Conservation (phyloP, 2,797 vertebrate species). For the Carcharodon carcharias region DNA sequence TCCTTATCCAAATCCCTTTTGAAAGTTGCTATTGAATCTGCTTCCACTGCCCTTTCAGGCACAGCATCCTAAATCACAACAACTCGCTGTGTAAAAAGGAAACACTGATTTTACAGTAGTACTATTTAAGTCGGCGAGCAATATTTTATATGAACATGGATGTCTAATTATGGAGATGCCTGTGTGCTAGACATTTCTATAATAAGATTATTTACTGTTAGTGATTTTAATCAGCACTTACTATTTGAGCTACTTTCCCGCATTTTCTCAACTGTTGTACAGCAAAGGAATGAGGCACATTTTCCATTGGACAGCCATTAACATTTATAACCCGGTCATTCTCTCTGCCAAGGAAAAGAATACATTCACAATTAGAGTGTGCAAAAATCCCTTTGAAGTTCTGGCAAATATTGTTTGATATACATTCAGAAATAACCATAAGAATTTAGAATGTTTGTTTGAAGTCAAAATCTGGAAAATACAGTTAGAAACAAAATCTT, state of each 20-base stretch:
- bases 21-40: neutral
- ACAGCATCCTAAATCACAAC: neutral
- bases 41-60: neutral
- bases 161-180: no score
- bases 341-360: slow-evolving; percentile 61
- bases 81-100: neutral
- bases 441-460: neutral
- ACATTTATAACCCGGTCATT: slow-evolving; percentile 86
- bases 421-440: neutral
- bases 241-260: slow-evolving; percentile 89
- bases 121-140: neutral
- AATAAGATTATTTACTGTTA: neutral
- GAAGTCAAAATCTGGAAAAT: neutral
- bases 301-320: slow-evolving; percentile 82
- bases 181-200: neutral
- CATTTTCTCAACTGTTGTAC: slow-evolving; percentile 92
- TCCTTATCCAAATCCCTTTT: neutral
- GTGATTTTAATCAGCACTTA: slow-evolving; percentile 62
- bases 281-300: slow-evolving; percentile 80
- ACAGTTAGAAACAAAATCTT: neutral
- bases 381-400: neutral
- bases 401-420: neutral
- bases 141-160: neutral
- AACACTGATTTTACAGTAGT: neutral
- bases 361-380: neutral